These are phyloP conservation scores for Bubo scandiacus DNA, from an alignment of 2,113 vertebrate species.

Conservation along the genomic window DNA sequence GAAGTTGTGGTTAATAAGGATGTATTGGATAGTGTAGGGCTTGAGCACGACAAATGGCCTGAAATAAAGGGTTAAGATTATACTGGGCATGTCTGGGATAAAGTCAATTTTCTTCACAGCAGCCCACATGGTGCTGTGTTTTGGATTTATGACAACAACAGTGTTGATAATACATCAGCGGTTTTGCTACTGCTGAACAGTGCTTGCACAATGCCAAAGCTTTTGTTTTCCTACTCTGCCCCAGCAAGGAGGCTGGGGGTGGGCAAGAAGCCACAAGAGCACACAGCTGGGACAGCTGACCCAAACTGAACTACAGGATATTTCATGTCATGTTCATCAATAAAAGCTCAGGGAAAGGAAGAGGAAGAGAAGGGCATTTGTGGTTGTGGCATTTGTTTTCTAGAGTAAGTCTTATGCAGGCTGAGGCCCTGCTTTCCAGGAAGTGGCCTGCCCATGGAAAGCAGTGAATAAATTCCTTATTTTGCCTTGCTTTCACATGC, in stretches of 20 bases:
- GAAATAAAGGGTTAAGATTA: background rate
- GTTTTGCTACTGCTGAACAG: background rate
- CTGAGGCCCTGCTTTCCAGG: background rate
- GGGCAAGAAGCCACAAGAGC: background rate
- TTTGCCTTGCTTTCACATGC: background rate
- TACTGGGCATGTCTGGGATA: background rate
- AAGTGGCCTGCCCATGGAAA: background rate
- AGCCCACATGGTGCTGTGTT: background rate
- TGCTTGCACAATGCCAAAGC: background rate
- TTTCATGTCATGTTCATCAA: background rate
- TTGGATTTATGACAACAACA: background rate
- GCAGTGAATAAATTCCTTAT: background rate
- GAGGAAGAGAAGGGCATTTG: background rate
- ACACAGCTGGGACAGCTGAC: background rate
- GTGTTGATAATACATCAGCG: background rate
- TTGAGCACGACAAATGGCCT: background rate
- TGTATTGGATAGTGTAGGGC: background rate
- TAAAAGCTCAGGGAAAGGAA: background rate
- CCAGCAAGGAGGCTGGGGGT: background rate
- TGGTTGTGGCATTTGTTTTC: background rate
- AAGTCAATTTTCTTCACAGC: background rate
- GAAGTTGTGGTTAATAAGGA: background rate
- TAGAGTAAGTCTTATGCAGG: background rate
- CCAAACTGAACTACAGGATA: background rate
- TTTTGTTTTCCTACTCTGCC: background rate